These are phyloP conservation scores for Philopedon plagiatum DNA, from an alignment of 2,888 invertebrate genomes.

Conservation along the genomic window DNA sequence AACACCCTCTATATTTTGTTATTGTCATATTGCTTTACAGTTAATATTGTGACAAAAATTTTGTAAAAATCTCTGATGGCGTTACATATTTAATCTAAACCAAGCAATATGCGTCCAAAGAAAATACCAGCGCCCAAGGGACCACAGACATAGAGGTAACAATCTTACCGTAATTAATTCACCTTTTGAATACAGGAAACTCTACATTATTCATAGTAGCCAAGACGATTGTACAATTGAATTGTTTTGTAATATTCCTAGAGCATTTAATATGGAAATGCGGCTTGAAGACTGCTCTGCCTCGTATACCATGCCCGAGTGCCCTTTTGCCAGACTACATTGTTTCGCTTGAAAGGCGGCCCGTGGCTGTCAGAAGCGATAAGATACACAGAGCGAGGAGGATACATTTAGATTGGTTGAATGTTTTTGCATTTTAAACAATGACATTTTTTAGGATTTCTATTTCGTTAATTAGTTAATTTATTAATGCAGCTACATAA, in stretches of 20 bases:
- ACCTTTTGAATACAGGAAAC: constrained; percentile 52
- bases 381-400: constrained; percentile 18
- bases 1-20: no score
- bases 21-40: no score
- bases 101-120: not conserved
- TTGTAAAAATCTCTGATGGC: no score
- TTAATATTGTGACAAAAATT: no score
- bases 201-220: constrained; percentile 57
- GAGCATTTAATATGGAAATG: constrained; percentile 56
- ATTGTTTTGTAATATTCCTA: constrained; percentile 55
- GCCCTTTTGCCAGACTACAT: constrained; percentile 42
- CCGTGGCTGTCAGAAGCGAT: constrained; percentile 21
- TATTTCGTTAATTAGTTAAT: not conserved
- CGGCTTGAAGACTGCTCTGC: constrained; percentile 23
- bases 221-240: constrained; percentile 55
- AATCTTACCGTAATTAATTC: constrained; percentile 46
- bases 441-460: not conserved
- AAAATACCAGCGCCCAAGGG: not conserved
- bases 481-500: not conserved
- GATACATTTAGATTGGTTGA: not conserved
- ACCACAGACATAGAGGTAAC: not conserved
- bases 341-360: constrained; percentile 30
- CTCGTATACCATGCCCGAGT: constrained; percentile 40
- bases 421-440: constrained; percentile 12
- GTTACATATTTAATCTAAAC: no score